Evolutionary conservation across 2,797 vertebrate species (phyloP).

Genomic region (Glyptemys insculpta): DNA sequence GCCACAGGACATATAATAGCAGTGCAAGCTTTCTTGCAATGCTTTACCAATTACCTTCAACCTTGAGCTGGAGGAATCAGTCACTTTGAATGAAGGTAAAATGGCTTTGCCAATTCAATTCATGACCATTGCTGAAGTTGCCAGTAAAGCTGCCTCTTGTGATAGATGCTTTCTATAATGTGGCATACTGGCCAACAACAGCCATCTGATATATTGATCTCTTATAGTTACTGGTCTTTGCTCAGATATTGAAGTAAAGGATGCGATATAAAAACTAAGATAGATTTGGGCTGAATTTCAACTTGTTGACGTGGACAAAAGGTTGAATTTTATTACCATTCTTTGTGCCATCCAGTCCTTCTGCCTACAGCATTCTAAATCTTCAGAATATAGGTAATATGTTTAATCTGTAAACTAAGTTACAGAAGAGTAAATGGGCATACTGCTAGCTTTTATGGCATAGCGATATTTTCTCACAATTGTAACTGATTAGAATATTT

Average conservation of each 20-base stretch:
- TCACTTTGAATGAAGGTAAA: not conserved
- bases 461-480: not conserved
- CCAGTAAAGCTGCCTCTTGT: not conserved
- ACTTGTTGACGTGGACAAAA: not conserved
- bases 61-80: not conserved
- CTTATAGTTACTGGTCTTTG: not conserved
- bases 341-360: not conserved
- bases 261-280: not conserved
- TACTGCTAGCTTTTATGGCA: not conserved
- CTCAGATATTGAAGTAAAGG: not conserved
- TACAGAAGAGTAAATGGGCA: not conserved
- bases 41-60: not conserved
- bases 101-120: not conserved
- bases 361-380: not conserved
- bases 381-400: not conserved
- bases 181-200: not conserved
- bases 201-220: not conserved
- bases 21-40: not conserved
- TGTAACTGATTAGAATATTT: not conserved
- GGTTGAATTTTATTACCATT: not conserved
- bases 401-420: not conserved
- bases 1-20: too few relatives aligned
- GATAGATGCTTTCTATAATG: fast-evolving
- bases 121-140: not conserved
- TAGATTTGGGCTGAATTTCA: not conserved